Evolutionary conservation across 2,888 invertebrate species (phyloP), one percentile per base, ranked within the genome.

Genomic region (Anarsia innoxiella): DNA sequence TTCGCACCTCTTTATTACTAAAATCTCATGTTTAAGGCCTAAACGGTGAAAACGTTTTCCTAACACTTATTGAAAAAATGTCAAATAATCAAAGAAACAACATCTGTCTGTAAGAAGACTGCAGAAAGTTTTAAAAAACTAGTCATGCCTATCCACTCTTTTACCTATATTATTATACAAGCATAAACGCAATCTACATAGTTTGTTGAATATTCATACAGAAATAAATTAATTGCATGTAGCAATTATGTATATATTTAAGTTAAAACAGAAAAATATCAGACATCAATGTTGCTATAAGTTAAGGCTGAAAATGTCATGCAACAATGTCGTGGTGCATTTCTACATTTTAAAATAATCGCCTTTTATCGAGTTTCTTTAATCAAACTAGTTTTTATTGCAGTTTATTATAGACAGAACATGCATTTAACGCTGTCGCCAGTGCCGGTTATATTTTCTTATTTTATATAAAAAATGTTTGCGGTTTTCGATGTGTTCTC

Each of bases 301-400:
- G 26, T 27, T 31, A 29, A 34, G 34, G 23, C 31, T 42, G 28
- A 40, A 42, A 46, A 46, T 44, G 42, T 42, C 39, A 42, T 28
- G 40, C 42, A 37, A 43, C 43, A 37, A 36, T 33, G 40, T 41
- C 29, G 42, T 34, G 31, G 31, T 32, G 38, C 42, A 45, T 42
- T 46, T 45, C 43, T 43, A 42, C 45, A 41, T 41, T 47, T 43
- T 42, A 46, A 46, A 44, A 48, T 41, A 39, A 45, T 43, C 31
- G 40, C 40, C 40, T 42, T 46, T 49, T 46, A 47, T 46, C 45
- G 29, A 35, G 33, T 36, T 38, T 31, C 39, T 45, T 48, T 41
- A 44, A 48, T 43, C 40, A 36, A 41, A 44, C 49, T 38, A 40
- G 45, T 46, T 48, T 49, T 51, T 48, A 45, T 46, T 37, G 38